These are phyloP conservation scores for Cichlasoma orientale DNA, from an alignment of 2,797 vertebrate species.

Conservation along the genomic window DNA sequence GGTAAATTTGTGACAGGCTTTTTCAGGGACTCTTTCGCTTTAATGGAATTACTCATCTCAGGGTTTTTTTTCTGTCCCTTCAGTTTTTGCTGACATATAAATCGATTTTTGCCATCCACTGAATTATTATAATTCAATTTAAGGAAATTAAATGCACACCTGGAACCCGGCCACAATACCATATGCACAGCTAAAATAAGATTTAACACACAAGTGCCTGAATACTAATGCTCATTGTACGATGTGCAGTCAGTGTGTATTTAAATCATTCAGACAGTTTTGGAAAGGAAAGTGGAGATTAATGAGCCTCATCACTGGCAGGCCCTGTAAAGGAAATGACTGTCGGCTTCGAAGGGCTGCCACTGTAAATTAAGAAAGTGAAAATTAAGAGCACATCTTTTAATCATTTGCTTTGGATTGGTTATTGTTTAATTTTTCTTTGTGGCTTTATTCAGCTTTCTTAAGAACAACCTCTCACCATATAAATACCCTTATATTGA, in stretches of 20 bases:
- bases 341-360: conserved; percentile 13
- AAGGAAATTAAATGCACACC: conserved; percentile 4
- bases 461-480: neutral
- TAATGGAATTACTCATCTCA: neutral
- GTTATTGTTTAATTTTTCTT: neutral
- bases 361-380: conserved; percentile 35
- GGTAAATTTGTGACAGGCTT: neutral
- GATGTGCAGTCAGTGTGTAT: conserved; percentile 22
- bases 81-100: neutral
- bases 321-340: conserved; percentile 24
- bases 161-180: conserved; percentile 12
- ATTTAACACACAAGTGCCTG: conserved; percentile 32
- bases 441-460: neutral
- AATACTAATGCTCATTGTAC: conserved; percentile 28
- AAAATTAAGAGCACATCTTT: conserved; percentile 16
- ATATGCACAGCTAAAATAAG: conserved; percentile 8
- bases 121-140: conserved; percentile 31
- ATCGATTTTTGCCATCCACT: neutral
- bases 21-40: conserved; percentile 17
- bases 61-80: neutral
- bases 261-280: conserved; percentile 32
- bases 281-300: conserved; percentile 36
- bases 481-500: neutral
- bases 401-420: neutral
- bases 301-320: conserved; percentile 36